phyloP scores from a whole-genome alignment of 2,797 vertebrate species.

The Pseudopleuronectes americanus region DNA sequence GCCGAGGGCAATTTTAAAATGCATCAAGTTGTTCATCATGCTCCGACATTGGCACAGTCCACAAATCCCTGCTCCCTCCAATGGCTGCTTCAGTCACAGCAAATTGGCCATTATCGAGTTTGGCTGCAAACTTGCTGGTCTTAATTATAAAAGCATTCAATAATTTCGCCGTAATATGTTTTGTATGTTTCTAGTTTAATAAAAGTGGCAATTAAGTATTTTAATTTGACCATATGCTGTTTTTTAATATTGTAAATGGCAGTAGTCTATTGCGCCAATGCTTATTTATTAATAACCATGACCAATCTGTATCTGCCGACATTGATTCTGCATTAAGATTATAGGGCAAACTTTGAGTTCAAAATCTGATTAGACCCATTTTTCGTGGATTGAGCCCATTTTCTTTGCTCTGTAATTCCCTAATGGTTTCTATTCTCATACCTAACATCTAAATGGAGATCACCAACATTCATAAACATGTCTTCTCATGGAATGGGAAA shows the following conservation, averaged over 20 bases:
- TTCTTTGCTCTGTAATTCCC: slow-evolving; percentile 27
- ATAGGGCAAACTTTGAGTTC: slow-evolving; percentile 15
- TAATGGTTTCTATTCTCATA: slow-evolving; percentile 54
- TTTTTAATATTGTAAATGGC: slow-evolving; percentile 23
- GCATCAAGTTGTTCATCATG: slow-evolving; percentile 20
- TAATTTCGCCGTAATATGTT: slow-evolving; percentile 28
- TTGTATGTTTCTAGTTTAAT: slow-evolving; percentile 30
- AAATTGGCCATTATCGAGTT: slow-evolving; percentile 43
- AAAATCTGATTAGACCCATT: slow-evolving; percentile 26
- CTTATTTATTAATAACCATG: not conserved
- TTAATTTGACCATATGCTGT: slow-evolving; percentile 7
- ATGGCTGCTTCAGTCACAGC: slow-evolving; percentile 13
- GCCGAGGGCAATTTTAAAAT: slow-evolving; percentile 5
- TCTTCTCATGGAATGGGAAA: slow-evolving; percentile 81
- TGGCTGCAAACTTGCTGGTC: slow-evolving; percentile 26
- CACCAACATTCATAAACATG: slow-evolving; percentile 70
- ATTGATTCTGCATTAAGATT: slow-evolving; percentile 20
- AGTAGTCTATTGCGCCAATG: not conserved
- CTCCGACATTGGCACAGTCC: slow-evolving; percentile 20
- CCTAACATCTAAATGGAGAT: slow-evolving; percentile 68
- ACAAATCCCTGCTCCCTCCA: slow-evolving; percentile 10
- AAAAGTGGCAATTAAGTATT: slow-evolving; percentile 21
- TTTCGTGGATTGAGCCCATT: slow-evolving; percentile 34
- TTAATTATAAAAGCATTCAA: slow-evolving; percentile 26
- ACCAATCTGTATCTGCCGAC: slow-evolving; percentile 14